phyloP scores from a whole-genome alignment of 2,113 vertebrate species.

The Meriones unguiculatus region DNA sequence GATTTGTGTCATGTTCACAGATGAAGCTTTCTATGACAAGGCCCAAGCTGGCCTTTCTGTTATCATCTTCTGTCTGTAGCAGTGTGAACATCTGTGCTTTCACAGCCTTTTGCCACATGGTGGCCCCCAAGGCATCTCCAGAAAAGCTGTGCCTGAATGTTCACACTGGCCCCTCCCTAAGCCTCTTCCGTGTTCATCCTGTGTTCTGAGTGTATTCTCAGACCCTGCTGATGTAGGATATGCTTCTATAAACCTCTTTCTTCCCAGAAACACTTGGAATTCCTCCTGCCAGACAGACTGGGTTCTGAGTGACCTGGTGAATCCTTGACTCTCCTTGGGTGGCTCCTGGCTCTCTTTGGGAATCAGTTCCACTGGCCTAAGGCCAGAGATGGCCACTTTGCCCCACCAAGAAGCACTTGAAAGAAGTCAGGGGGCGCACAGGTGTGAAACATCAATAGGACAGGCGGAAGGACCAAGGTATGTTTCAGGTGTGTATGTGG shows the following conservation, averaged over 20 bases:
- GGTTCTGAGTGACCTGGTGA: not conserved
- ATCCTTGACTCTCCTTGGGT: fast-evolving
- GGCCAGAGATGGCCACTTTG: not conserved
- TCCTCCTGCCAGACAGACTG: not conserved
- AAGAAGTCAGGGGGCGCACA: fast-evolving
- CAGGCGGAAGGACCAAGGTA: not conserved
- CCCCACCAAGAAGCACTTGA: not conserved
- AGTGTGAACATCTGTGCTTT: not conserved
- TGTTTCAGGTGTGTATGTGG: not conserved
- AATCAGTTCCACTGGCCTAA: not conserved
- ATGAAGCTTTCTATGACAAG: not conserved
- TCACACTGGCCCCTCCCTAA: not conserved
- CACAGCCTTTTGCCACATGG: not conserved
- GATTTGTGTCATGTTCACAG: not conserved
- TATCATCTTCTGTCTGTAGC: not conserved
- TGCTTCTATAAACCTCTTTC: not conserved
- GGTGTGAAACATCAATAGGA: fast-evolving
- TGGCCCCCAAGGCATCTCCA: not conserved
- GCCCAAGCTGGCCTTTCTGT: not conserved
- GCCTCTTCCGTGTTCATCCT: not conserved
- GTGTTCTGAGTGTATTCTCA: not conserved
- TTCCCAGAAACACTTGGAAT: not conserved
- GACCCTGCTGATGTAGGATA: not conserved
- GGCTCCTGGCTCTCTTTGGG: not conserved
- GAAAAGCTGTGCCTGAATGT: not conserved